Conservation (phyloP, 2,888 invertebrate species). For the Ferdinandea cuprea region DNA sequence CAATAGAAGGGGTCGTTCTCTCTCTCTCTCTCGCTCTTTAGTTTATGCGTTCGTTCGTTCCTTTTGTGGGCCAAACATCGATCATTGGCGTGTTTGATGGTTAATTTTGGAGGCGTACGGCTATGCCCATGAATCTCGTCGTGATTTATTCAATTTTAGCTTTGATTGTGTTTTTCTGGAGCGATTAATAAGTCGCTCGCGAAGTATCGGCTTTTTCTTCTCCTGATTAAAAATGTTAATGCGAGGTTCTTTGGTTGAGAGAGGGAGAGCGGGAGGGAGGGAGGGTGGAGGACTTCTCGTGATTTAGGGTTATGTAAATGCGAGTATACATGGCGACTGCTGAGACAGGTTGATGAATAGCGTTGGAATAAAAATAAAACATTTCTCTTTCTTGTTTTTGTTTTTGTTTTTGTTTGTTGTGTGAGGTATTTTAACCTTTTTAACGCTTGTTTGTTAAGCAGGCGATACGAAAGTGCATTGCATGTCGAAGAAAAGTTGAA, state of each 20-base stretch:
- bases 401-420: no score
- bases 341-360: slow-evolving; percentile 66
- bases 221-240: slow-evolving; percentile 74
- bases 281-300: slow-evolving; percentile 34
- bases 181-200: slow-evolving; percentile 57
- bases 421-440: slow-evolving; percentile 20
- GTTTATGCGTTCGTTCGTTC: not conserved
- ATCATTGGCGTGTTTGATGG: slow-evolving; percentile 64
- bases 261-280: not conserved
- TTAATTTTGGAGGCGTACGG: slow-evolving; percentile 63
- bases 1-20: slow-evolving; percentile 24
- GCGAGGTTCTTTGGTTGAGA: slow-evolving; percentile 25
- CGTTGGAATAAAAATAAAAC: slow-evolving; percentile 53
- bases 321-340: slow-evolving; percentile 27
- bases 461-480: not conserved
- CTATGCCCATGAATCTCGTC: slow-evolving; percentile 55
- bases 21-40: no score
- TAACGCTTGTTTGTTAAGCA: not conserved
- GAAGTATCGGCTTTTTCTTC: slow-evolving; percentile 24
- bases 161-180: slow-evolving; percentile 65
- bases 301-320: slow-evolving; percentile 73
- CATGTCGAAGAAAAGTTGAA: no score
- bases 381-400: no score
- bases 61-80: slow-evolving; percentile 53
- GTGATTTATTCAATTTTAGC: slow-evolving; percentile 63